phyloP scores from a whole-genome alignment of 1,140 invertebrate genomes.

The Anagrus nilaparvatae region DNA sequence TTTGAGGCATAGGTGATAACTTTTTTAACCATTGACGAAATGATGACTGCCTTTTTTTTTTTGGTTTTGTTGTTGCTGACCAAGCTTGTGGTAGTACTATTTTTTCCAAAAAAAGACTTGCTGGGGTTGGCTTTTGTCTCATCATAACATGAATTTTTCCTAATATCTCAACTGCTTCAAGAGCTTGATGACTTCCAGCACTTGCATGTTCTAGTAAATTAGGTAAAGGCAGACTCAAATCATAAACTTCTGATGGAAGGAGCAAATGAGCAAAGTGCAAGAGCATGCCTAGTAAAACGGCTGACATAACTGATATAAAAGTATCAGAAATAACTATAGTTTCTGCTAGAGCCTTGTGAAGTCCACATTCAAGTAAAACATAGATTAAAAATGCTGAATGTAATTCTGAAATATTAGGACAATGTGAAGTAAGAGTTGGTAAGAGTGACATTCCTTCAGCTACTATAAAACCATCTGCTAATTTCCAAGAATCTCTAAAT shows the following conservation, averaged over 20 bases:
- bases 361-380: conserved; percentile 74
- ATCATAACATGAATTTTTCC: conserved; percentile 68
- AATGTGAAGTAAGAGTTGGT: conserved; percentile 68
- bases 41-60: conserved; percentile 23
- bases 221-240: conserved; percentile 71
- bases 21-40: conserved; percentile 33
- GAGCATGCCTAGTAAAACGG: conserved; percentile 78
- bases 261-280: conserved; percentile 75
- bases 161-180: conserved; percentile 70
- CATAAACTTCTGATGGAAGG: conserved; percentile 67
- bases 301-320: conserved; percentile 80
- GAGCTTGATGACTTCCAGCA: conserved; percentile 63
- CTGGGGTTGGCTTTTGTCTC: conserved; percentile 63
- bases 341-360: conserved; percentile 81
- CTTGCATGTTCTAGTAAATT: conserved; percentile 68
- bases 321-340: conserved; percentile 82
- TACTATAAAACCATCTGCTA: conserved; percentile 86
- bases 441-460: conserved; percentile 75
- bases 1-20: conserved; percentile 32
- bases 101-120: conserved; percentile 75
- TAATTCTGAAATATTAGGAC: conserved; percentile 83
- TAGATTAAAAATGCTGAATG: conserved; percentile 83
- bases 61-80: conserved; percentile 29
- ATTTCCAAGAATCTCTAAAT: conserved; percentile 68
- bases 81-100: conserved; percentile 48